Evolutionary conservation across 2,113 vertebrate genomes (phyloP).

Genomic region (Scortum barcoo): DNA sequence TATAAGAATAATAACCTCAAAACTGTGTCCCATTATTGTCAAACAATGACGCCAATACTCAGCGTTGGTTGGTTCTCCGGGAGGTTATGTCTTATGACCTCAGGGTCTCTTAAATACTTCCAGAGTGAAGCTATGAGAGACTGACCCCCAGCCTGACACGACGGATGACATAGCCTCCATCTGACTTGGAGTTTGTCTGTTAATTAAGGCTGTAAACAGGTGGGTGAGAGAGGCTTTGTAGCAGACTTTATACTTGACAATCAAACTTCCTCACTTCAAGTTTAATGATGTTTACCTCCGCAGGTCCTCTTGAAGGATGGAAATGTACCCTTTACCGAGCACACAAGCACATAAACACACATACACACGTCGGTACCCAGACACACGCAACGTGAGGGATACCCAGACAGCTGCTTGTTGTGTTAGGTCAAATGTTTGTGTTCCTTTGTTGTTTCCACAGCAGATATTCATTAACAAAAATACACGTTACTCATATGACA

Average conservation of each 20-base stretch:
- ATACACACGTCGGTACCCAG: slow-evolving; percentile 20
- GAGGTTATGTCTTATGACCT: slow-evolving; percentile 50
- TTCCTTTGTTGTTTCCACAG: slow-evolving; percentile 17
- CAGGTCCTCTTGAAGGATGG: slow-evolving; percentile 51
- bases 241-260: slow-evolving; percentile 64
- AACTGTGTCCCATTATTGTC: slow-evolving; percentile 21
- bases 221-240: slow-evolving; percentile 68
- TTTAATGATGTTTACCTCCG: slow-evolving; percentile 65
- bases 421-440: background rate
- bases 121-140: slow-evolving; percentile 50
- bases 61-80: slow-evolving; percentile 39
- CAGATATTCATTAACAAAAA: slow-evolving; percentile 24
- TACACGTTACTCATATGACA: no score
- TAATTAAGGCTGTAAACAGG: slow-evolving; percentile 80
- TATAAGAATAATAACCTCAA: slow-evolving; percentile 29
- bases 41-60: slow-evolving; percentile 39
- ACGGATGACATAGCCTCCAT: slow-evolving; percentile 63
- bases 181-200: slow-evolving; percentile 75
- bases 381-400: slow-evolving; percentile 23
- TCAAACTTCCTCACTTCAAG: slow-evolving; percentile 54
- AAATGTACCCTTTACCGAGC: slow-evolving; percentile 46
- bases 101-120: slow-evolving; percentile 64
- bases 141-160: slow-evolving; percentile 40
- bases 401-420: slow-evolving; percentile 30
- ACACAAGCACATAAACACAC: slow-evolving; percentile 19